Evolutionary conservation across 1,140 invertebrate genomes (phyloP).

Genomic region (Riptortus pedestris): DNA sequence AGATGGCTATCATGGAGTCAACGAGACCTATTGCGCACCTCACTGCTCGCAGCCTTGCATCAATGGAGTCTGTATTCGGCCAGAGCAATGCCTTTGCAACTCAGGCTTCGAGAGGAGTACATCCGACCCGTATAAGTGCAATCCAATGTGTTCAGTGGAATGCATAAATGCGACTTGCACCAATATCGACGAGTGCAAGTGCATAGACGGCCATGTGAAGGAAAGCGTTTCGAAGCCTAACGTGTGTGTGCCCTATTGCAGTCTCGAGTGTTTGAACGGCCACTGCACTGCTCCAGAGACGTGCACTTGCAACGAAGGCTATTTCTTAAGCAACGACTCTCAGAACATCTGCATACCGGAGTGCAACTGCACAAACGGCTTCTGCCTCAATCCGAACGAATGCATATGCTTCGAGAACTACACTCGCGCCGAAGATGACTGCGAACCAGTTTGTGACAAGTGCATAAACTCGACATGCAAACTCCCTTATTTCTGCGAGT

Average conservation of each 20-base stretch:
- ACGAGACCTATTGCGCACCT: not conserved
- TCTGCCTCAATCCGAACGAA: not conserved
- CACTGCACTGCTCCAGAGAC: conserved; percentile 6
- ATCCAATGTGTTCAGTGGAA: not conserved
- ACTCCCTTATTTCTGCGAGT: not conserved
- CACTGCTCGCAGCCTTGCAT: not conserved
- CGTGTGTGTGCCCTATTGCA: not conserved
- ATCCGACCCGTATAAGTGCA: not conserved
- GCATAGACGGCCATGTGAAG: not conserved
- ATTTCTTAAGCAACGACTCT: not conserved
- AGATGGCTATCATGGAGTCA: not conserved
- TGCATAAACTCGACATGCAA: not conserved
- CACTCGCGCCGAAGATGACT: not conserved
- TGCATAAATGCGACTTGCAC: not conserved
- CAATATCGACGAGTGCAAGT: not conserved
- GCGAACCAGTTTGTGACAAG: not conserved
- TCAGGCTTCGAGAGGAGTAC: not conserved
- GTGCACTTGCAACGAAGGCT: not conserved
- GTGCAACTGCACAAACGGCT: not conserved
- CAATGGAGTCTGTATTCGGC: not conserved
- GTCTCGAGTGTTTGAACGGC: not conserved
- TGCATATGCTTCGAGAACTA: not conserved
- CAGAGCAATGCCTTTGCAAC: not conserved
- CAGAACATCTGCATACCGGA: not conserved
- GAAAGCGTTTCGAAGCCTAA: not conserved